These are phyloP conservation scores for Hippocampus guttulatus DNA, from an alignment of 2,113 vertebrate species.

Conservation along the genomic window DNA sequence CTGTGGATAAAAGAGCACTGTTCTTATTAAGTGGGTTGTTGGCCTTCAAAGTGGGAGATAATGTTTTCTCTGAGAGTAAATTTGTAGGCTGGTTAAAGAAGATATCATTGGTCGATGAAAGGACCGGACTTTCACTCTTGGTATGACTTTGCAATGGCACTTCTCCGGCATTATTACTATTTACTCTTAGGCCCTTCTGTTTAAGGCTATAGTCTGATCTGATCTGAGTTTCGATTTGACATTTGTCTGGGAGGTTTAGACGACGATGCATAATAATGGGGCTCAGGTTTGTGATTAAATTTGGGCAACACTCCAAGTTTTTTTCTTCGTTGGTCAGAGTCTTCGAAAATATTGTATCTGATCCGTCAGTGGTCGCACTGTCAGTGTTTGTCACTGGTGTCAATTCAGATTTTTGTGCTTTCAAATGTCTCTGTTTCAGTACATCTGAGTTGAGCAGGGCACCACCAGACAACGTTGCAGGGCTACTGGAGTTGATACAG, in stretches of 20 bases:
- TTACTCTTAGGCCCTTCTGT: slow-evolving; percentile 76
- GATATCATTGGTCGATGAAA: slow-evolving; percentile 54
- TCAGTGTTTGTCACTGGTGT: slow-evolving; percentile 51
- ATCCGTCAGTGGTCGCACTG: slow-evolving; percentile 44
- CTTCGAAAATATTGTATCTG: slow-evolving; percentile 11
- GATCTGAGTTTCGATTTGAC: slow-evolving; percentile 63
- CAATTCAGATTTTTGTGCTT: slow-evolving; percentile 37
- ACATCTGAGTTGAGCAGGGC: slow-evolving; percentile 14
- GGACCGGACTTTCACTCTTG: slow-evolving; percentile 53
- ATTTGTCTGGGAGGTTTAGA: slow-evolving; percentile 59
- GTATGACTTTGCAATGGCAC: slow-evolving; percentile 44
- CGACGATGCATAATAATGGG: slow-evolving; percentile 42
- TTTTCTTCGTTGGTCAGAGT: slow-evolving; percentile 65
- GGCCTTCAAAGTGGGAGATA: slow-evolving; percentile 43
- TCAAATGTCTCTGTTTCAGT: slow-evolving; percentile 4
- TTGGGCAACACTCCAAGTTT: slow-evolving; percentile 43
- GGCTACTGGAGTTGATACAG: slow-evolving; percentile 20
- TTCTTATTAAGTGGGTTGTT: slow-evolving; percentile 45
- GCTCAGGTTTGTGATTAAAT: slow-evolving; percentile 45
- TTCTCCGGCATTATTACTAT: slow-evolving; percentile 67
- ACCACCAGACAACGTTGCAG: slow-evolving; percentile 23
- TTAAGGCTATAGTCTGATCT: slow-evolving; percentile 68
- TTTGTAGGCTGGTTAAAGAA: slow-evolving; percentile 66
- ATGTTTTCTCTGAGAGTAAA: slow-evolving; percentile 35
- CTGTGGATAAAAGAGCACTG: slow-evolving; percentile 5